Evolutionary conservation across 2,113 vertebrate species (phyloP), one percentile per base, ranked within the genome.

Genomic region (Albula goreensis): DNA sequence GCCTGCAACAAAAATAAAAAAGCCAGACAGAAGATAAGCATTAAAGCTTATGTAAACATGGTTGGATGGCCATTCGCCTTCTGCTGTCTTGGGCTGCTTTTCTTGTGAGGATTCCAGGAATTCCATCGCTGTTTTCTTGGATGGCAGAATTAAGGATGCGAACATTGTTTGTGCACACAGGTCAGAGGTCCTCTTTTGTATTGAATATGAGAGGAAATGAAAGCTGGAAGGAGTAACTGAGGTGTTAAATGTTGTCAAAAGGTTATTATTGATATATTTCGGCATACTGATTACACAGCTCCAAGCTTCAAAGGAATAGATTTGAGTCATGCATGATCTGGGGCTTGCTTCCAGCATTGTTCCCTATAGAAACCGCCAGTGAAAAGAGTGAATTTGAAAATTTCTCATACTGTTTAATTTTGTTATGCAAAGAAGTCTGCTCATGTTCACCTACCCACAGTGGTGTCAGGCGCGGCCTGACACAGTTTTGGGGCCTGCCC

Each of bases 71-170:
- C 81, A 88, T 90, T 93, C 88, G 90, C 87, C 90, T 90, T 91
- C 90, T 90, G 88, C 89, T 88, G 88, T 91, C 87, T 92, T 88
- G 6, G 86, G 15, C 88, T 90, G 92, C 91, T 92, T 91, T 89
- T 89, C 90, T 91, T 92, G 91, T 92, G 89, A 81, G 88, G 88
- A 90, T 93, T 93, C 86, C 93, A 94, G 88, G 87, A 94, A 94
- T 93, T 94, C 91, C 93, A 88, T 80, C 88, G 85, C 86, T 88
- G 85, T 92, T 93, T 94, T 93, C 88, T 88, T 91, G 89, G 90
- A 88, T 89, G 89, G 89, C 87, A 56, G 89, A 91, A 91, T 90
- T 85, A 86, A 88, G 92, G 91, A 93, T 91, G 91, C 88, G 85
- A 87, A 81, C 25, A 22, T 80, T 86, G 83, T 85, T 87, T 89